Evolutionary conservation across 2,797 vertebrate species (phyloP).

Genomic region (Muscicapa striata): DNA sequence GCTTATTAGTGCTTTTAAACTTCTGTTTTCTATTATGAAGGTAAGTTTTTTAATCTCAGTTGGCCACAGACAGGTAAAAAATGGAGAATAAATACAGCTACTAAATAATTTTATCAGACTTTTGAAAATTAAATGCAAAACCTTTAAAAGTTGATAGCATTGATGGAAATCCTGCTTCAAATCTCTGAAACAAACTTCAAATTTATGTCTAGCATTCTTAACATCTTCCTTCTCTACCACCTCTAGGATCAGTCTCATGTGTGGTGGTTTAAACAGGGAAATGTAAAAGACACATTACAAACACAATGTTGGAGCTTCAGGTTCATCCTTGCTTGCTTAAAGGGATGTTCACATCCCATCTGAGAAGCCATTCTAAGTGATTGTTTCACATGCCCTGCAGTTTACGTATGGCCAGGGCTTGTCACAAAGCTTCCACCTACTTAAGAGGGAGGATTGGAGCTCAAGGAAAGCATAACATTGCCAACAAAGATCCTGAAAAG

Average conservation of each 20-base stretch:
- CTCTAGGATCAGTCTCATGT: not conserved
- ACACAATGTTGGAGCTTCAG: not conserved
- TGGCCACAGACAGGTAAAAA: not conserved
- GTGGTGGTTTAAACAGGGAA: slow-evolving; percentile 29
- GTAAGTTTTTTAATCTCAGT: not conserved
- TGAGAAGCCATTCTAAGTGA: not conserved
- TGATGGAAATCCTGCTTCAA: not conserved
- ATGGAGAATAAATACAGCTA: not conserved
- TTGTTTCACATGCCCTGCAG: not conserved
- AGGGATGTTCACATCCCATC: not conserved
- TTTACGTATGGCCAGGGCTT: not conserved
- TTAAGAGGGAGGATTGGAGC: not conserved
- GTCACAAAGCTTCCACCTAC: not conserved
- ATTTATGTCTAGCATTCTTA: not conserved
- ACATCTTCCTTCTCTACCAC: not conserved
- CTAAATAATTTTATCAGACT: not conserved
- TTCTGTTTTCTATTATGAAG: not conserved
- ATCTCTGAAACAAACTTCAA: not conserved
- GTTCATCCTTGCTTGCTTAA: not conserved
- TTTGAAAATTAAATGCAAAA: not conserved
- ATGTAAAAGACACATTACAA: not conserved
- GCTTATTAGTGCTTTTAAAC: not conserved
- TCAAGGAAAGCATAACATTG: not conserved
- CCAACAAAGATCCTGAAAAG: not conserved
- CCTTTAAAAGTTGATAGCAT: not conserved